Percentiles rank a stretch among this genome's conserved stretches.
phyloP scores from a whole-genome alignment of 2,888 invertebrate genomes.

The Amphipoea lucens region DNA sequence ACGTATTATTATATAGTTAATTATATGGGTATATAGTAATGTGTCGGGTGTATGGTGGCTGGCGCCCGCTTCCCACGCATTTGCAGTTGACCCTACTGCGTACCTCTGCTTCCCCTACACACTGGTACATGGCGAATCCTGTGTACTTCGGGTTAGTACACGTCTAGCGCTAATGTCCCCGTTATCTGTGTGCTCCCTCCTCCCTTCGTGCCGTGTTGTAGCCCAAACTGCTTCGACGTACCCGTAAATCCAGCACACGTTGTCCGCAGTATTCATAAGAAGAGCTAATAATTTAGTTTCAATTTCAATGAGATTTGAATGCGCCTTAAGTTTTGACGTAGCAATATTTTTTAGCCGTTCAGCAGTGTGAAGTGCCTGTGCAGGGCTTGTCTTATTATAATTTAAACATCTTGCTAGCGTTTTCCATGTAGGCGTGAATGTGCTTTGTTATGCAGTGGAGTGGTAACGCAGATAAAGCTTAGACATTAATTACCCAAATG shows the following conservation, averaged over 20 bases:
- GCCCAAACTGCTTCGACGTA: constrained; percentile 66
- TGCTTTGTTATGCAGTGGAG: constrained; percentile 28
- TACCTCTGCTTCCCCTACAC: constrained; percentile 70
- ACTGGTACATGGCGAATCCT: constrained; percentile 72
- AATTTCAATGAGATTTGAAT: neutral
- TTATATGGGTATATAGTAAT: constrained; percentile 47
- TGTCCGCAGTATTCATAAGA: neutral
- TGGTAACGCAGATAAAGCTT: constrained; percentile 35
- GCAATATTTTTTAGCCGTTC: constrained; percentile 21
- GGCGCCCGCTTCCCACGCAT: constrained; percentile 78
- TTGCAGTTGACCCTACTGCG: constrained; percentile 74
- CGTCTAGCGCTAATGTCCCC: constrained; percentile 79
- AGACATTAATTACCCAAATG: constrained; percentile 51
- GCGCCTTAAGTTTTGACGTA: constrained; percentile 37
- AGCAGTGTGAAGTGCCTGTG: constrained; percentile 52
- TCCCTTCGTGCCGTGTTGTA: constrained; percentile 68
- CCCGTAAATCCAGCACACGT: constrained; percentile 56
- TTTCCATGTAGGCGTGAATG: constrained; percentile 56
- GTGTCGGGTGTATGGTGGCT: constrained; percentile 45
- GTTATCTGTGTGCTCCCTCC: constrained; percentile 75
- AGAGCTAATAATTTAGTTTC: neutral
- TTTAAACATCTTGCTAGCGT: constrained; percentile 47
- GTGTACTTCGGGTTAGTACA: constrained; percentile 75
- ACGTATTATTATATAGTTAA: constrained; percentile 59
- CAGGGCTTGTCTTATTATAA: constrained; percentile 30